Percentiles rank a stretch among this genome's conserved stretches.
Evolutionary conservation across 2,113 vertebrate species (phyloP).

Genomic region (Naja naja): DNA sequence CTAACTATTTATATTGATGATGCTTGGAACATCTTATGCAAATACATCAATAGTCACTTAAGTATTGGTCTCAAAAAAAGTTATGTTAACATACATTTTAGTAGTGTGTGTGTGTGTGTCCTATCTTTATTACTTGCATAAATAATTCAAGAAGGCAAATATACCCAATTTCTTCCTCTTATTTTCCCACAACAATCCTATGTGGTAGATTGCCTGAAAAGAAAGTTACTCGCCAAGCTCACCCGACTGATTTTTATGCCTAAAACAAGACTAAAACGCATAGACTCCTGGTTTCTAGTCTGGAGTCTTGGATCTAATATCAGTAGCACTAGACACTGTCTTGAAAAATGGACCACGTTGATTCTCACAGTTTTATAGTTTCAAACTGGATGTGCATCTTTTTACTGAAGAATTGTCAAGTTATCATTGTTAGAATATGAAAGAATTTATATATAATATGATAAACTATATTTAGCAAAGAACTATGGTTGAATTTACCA

Average conservation of each 20-base stretch:
- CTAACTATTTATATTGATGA: neutral
- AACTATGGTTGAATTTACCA: neutral
- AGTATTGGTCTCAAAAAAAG: neutral
- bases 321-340: neutral
- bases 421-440: neutral
- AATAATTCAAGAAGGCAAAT: neutral
- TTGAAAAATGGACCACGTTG: neutral
- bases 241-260: neutral
- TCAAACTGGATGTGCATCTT: neutral
- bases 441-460: neutral
- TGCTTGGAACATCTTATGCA: neutral
- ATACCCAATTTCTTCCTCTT: neutral
- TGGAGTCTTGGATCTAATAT: neutral
- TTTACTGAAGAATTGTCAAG: neutral
- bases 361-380: neutral
- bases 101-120: neutral
- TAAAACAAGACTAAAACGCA: neutral
- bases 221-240: neutral
- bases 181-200: neutral
- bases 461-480: neutral
- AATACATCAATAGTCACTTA: neutral
- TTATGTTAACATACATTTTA: neutral
- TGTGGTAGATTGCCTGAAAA: neutral
- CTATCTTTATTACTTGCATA: neutral
- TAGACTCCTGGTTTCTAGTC: neutral